Base-by-base conservation (phyloP, 2,888 invertebrate genomes). In the Biston betularia region DNA sequence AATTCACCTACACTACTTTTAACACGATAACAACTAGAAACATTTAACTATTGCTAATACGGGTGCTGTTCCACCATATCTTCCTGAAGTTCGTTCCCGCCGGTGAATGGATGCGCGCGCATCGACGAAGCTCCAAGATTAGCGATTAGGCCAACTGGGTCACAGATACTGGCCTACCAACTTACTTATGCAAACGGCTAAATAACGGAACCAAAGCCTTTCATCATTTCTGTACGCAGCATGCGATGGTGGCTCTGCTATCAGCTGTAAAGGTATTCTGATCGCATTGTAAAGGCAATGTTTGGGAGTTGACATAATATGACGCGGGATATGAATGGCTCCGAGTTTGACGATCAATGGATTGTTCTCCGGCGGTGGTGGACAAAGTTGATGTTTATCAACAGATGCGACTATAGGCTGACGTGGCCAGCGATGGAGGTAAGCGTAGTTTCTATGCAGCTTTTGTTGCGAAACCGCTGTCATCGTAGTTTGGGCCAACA, bases 31-130 rank as follows among this genome's bases (percentile, higher is more conserved):
- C 24, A 24, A 24, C 24, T 24, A 24, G 1, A 24, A 24, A 1
- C 24, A 24, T 1, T 24, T 24, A 24, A 24, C 24, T 24, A 24
- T 24, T 53, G 52, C 52, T 53, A 53, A 44, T n/a, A 24, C 33
- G 15, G 42, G 6, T 42, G 42, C 42, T 54, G 7, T 14, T 40
- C 53, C 40, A n/a, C 34, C 6, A 12, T 3, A n/a, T 24, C 33
- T 6, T 44, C 42, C 42, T 9, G 42, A 33, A 10, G 54, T 33
- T 54, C 42, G 12, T 54, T 54, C 54, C 52, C 52, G 59, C 54
- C 65, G 50, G 77, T 88, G 87, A 90, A 89, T 89, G 91, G 77
- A 77, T 89, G 92, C 92, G 93, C 90, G 91, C 92, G 92, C 91
- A 89, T 10, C 68, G 69, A 10, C 24, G 24, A 14, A 12, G 64